Percentiles rank a stretch among this genome's conserved stretches.
phyloP scores from a whole-genome alignment of 2,113 vertebrate species.

The Pao palembangensis region DNA sequence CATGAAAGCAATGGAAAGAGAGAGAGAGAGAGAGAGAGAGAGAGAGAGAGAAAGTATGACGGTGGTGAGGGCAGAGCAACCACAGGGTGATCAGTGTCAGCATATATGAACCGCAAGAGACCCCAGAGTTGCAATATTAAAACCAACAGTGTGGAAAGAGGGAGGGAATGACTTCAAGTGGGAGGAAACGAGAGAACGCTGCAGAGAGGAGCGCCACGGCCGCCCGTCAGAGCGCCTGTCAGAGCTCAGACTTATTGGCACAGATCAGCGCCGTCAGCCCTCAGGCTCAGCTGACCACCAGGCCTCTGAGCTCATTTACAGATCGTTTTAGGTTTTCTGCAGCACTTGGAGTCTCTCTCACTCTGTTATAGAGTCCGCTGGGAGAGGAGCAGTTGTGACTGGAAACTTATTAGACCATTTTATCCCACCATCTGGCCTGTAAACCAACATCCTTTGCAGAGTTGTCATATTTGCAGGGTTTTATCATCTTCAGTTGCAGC shows the following conservation, averaged over 20 bases:
- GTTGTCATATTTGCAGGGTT: background rate
- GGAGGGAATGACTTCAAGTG: background rate
- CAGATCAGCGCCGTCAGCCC: constrained; percentile 25
- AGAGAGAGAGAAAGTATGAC: background rate
- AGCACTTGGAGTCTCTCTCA: constrained; percentile 10
- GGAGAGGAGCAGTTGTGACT: constrained; percentile 17
- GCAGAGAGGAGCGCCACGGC: background rate
- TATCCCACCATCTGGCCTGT: constrained; percentile 10
- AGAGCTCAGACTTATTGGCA: constrained; percentile 29
- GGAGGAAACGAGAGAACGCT: constrained; percentile 29
- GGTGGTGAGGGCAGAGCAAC: constrained; percentile 10
- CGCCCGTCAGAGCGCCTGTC: constrained; percentile 23
- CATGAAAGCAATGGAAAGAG: constrained; percentile 19
- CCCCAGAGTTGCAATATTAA: constrained; percentile 32
- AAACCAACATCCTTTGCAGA: constrained; percentile 4
- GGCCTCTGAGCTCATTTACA: constrained; percentile 35
- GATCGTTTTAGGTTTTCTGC: constrained; percentile 35
- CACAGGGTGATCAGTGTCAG: constrained; percentile 42
- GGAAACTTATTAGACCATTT: constrained; percentile 24
- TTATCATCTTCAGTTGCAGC: background rate
- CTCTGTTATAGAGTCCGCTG: constrained; percentile 15
- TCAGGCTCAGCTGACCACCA: constrained; percentile 21
- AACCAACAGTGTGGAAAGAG: background rate
- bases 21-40: background rate
- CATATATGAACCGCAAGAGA: constrained; percentile 14